Evolutionary conservation across 2,888 invertebrate species (phyloP), one percentile per base, ranked within the genome.

Genomic region (Acanthosoma haemorrhoidale): DNA sequence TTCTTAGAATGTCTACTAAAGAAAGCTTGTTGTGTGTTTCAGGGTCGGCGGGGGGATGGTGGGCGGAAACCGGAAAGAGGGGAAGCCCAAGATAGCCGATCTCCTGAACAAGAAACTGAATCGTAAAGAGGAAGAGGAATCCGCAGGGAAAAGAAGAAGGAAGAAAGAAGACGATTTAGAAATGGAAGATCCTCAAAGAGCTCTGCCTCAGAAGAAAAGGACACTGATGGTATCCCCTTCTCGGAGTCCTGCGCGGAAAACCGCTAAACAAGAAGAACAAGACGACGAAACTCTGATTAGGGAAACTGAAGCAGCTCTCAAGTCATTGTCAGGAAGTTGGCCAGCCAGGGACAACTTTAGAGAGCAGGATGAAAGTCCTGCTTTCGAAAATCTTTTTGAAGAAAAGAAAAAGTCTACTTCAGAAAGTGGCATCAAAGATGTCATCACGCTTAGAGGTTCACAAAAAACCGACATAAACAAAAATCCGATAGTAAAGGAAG

Each of bases 271-370:
- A 25, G 81, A 82, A 67, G 81, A 81, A 43, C 88, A 88, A 76
- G 91, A 91, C 76, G 90, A 92, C 77, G 94, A 94, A 79, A 89
- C 88, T 0, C 83, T 92, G 68, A 91, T 94, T 73, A 84, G 91
- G 64, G 94, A 94, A 80, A 93, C 94, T 2, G 93, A 94, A 79
- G 91, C 91, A 1, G 93, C 93, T 0, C 80, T 94, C 32, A 91
- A 91, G 79, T 90, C 90, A 75, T 81, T 94, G n/a, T 92, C 93
- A 0, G 92, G 91, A 15, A 91, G 89, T 79, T 92, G 92, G 90
- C 87, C 88, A 5, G 81, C 87, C 59, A 85, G 85, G 6, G 85
- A 85, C 34, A 78, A 80, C 72, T 86, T 87, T 69, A 81, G 86
- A 67, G 82, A 83, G 70, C 88, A 88, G 69, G 91, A 92, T 74